Conservation (phyloP, 2,888 invertebrate genomes). For the Leucoma salicis region DNA sequence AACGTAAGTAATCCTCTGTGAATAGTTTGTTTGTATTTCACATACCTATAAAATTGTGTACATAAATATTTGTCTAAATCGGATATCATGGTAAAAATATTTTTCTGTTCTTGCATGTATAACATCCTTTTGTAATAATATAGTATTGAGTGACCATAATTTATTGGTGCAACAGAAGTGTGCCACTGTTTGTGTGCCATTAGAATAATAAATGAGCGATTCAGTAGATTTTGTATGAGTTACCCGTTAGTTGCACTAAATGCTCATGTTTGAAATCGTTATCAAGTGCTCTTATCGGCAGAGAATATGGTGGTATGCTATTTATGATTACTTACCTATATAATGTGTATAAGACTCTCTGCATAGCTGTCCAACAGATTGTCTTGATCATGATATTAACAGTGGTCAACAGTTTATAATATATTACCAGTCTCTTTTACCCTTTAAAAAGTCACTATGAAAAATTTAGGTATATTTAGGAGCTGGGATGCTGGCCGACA, state of each 20-base stretch:
- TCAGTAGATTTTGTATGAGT: slow-evolving; percentile 11
- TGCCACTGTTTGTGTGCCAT: slow-evolving; percentile 52
- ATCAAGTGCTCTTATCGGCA: slow-evolving; percentile 15
- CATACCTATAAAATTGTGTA: neutral
- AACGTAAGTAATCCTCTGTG: slow-evolving; percentile 69
- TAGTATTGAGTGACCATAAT: no score
- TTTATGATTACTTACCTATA: neutral
- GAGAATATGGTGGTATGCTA: slow-evolving; percentile 29
- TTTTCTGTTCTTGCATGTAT: neutral
- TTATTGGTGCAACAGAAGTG: slow-evolving; percentile 40
- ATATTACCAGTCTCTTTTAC: no score
- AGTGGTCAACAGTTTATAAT: no score
- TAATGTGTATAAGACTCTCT: no score
- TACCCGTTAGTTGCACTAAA: slow-evolving; percentile 13
- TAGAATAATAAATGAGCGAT: slow-evolving; percentile 47
- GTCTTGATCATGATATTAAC: no score
- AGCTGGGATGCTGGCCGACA: no score
- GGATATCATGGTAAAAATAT: neutral
- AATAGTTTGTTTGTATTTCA: no score
- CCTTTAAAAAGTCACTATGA: no score
- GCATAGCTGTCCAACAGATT: no score
- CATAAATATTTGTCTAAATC: neutral
- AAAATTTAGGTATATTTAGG: no score
- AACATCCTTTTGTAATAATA: slow-evolving; percentile 1
- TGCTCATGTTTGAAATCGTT: slow-evolving; percentile 13